Evolutionary conservation across 2,888 invertebrate species (phyloP).

Genomic region (Diarsia rubi): DNA sequence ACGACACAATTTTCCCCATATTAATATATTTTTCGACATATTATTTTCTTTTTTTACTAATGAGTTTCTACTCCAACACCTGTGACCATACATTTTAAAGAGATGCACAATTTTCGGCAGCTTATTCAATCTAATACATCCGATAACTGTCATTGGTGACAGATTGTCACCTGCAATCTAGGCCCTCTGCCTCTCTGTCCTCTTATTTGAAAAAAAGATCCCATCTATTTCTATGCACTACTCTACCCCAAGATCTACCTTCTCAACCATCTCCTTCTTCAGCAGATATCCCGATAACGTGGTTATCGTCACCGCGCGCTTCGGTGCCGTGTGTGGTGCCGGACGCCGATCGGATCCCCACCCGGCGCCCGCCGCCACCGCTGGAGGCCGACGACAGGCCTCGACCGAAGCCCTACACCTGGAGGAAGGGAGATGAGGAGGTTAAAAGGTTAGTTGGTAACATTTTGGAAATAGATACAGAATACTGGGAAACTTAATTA

Average conservation of each 20-base stretch:
- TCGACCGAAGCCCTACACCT: constrained; percentile 72
- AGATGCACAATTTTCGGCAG: background rate
- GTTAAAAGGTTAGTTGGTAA: constrained; percentile 72
- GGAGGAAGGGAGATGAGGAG: constrained; percentile 75
- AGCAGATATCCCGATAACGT: constrained; percentile 84
- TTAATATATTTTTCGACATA: no score
- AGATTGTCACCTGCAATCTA: background rate
- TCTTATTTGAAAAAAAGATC: background rate
- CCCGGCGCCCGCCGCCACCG: constrained; percentile 81
- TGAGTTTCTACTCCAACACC: no score
- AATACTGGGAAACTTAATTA: no score
- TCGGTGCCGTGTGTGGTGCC: constrained; percentile 80
- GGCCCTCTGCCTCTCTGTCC: no score
- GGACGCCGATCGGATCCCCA: constrained; percentile 70
- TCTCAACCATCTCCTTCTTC: background rate
- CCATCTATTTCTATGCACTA: background rate
- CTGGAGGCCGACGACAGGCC: constrained; percentile 76
- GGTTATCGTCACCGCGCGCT: constrained; percentile 78
- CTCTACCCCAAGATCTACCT: background rate
- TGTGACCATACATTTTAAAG: background rate
- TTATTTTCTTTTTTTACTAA: no score
- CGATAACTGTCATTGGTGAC: background rate
- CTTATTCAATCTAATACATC: no score
- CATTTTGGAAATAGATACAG: no score
- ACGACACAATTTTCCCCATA: background rate